A percentile compares a stretch with the other conserved stretches of the same genome.
phyloP scores from a whole-genome alignment of 2,888 invertebrate species.

The Drosophila paramelanica region DNA sequence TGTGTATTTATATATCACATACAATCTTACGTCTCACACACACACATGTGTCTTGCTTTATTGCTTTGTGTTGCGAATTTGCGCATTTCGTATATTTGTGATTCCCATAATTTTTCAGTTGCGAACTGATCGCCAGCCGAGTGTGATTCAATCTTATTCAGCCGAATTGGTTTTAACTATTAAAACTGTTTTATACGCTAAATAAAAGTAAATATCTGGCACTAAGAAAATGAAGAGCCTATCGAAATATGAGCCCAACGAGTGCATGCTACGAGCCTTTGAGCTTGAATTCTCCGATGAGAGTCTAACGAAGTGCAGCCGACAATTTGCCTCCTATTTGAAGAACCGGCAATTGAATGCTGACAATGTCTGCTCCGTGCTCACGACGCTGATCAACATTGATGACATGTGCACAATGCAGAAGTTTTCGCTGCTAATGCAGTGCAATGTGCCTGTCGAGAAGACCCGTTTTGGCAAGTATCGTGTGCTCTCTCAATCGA shows the following conservation, averaged over 20 bases:
- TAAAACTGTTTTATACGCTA: too few relatives aligned
- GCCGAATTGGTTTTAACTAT: background rate
- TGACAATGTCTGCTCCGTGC: conserved; percentile 58
- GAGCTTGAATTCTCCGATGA: conserved; percentile 22
- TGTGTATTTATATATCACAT: background rate
- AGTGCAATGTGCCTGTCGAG: conserved; percentile 21
- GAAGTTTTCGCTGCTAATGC: conserved; percentile 47
- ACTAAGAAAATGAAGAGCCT: background rate
- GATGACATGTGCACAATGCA: conserved; percentile 71
- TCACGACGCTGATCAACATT: conserved; percentile 65
- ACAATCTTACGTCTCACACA: background rate
- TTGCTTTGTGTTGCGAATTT: background rate
- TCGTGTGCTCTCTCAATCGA: conserved; percentile 1
- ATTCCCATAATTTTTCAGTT: conserved; percentile 28
- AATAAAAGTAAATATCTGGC: background rate
- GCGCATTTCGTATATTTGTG: conserved; percentile 15
- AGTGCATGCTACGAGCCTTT: conserved; percentile 29
- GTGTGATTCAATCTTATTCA: background rate
- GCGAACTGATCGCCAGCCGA: conserved; percentile 4
- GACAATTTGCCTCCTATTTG: conserved; percentile 45
- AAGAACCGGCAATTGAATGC: conserved; percentile 26
- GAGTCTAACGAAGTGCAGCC: conserved; percentile 12
- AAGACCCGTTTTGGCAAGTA: background rate
- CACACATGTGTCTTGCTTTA: fast-evolving
- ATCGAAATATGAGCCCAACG: conserved; percentile 15